These are phyloP conservation scores for Calliphora vicina DNA, from an alignment of 1,140 invertebrate genomes.

Conservation along the genomic window DNA sequence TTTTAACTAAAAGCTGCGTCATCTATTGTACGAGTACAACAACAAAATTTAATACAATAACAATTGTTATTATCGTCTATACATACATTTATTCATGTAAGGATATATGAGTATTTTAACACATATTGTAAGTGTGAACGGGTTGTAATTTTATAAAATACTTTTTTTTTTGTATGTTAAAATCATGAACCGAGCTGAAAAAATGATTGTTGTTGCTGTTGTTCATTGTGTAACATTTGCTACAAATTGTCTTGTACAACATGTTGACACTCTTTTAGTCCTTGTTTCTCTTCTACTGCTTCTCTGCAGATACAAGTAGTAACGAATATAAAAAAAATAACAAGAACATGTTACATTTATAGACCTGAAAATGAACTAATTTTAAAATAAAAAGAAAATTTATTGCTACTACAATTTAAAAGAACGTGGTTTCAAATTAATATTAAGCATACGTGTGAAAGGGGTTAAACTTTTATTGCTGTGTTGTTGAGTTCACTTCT, in stretches of 20 bases:
- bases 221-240: slow-evolving; percentile 39
- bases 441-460: background rate
- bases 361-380: slow-evolving; percentile 2
- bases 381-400: background rate
- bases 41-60: background rate
- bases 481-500: background rate
- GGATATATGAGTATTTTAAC: too few relatives aligned
- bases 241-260: slow-evolving; percentile 43
- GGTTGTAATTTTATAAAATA: background rate
- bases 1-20: slow-evolving; percentile 19
- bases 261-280: slow-evolving; percentile 38
- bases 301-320: background rate
- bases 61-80: background rate
- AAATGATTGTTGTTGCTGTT: background rate
- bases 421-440: background rate
- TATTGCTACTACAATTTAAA: background rate
- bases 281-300: slow-evolving; percentile 2
- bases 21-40: background rate
- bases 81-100: too few relatives aligned
- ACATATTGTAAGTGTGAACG: slow-evolving; percentile 1
- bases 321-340: too few relatives aligned
- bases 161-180: background rate
- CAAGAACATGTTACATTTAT: slow-evolving; percentile 11
- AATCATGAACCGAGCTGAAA: background rate
- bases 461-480: background rate